phyloP scores from a whole-genome alignment of 2,888 invertebrate genomes.

The Epinotia bilunana region DNA sequence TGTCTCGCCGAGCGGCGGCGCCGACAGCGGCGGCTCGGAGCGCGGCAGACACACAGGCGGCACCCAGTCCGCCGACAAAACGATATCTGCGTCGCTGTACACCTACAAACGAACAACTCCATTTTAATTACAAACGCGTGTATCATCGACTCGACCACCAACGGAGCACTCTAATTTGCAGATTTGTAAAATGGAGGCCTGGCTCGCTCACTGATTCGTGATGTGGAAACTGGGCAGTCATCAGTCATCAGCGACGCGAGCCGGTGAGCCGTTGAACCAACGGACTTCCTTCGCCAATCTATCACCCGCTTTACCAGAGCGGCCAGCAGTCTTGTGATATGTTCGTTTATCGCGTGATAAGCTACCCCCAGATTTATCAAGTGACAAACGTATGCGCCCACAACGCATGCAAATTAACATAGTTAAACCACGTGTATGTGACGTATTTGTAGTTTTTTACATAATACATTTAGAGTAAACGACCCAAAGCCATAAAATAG shows the following conservation, averaged over 20 bases:
- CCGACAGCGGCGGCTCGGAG: constrained; percentile 85
- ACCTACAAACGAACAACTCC: constrained; percentile 69
- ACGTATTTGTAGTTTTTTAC: no score
- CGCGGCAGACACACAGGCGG: constrained; percentile 93
- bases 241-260: background rate
- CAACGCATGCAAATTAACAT: no score
- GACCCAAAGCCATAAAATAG: background rate
- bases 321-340: no score
- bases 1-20: constrained; percentile 79
- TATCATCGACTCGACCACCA: background rate
- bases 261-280: no score
- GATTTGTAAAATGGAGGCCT: background rate
- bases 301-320: no score
- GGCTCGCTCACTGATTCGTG: background rate
- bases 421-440: background rate
- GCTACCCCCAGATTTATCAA: background rate
- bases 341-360: no score
- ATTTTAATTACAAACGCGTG: background rate
- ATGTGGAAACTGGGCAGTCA: background rate
- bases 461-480: background rate
- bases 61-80: constrained; percentile 94
- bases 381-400: no score
- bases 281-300: no score
- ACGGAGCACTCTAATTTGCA: background rate
- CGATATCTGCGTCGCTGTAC: constrained; percentile 95